phyloP scores from a whole-genome alignment of 2,888 invertebrate species.

The Cephus pulcher region DNA sequence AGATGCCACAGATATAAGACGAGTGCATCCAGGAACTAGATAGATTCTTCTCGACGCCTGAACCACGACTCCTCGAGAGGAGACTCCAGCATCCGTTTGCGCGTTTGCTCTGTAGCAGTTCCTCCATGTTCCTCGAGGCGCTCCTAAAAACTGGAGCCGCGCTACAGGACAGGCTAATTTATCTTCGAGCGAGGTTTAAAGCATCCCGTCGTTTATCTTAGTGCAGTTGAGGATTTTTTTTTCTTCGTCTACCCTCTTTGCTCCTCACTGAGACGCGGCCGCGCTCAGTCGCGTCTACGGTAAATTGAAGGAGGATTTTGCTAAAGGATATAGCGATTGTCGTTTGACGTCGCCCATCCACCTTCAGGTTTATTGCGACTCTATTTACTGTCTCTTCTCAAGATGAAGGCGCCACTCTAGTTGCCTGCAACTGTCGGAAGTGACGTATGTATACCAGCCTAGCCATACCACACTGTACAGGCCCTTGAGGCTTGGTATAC shows the following conservation, averaged over 20 bases:
- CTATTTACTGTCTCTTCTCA: neutral
- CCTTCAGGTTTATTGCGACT: neutral
- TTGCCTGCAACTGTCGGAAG: neutral
- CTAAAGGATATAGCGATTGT: neutral
- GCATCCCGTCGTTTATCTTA: conserved; percentile 49
- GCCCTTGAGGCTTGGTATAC: neutral
- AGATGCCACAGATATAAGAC: neutral
- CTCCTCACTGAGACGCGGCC: neutral
- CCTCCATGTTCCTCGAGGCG: neutral
- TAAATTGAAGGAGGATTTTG: neutral
- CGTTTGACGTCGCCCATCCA: neutral
- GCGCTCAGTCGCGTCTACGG: neutral
- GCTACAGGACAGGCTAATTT: conserved; percentile 42
- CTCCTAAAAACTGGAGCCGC: conserved; percentile 8
- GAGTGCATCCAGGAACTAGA: neutral
- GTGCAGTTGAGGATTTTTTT: conserved; percentile 32
- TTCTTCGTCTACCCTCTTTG: conserved; percentile 19
- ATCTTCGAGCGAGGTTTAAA: conserved; percentile 47
- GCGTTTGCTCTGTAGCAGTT: neutral
- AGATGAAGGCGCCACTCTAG: neutral
- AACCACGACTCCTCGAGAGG: neutral
- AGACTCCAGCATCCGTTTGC: neutral
- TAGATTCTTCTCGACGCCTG: neutral
- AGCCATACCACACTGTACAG: neutral
- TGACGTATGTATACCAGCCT: neutral